These are phyloP conservation scores for Arvicanthis niloticus DNA, from an alignment of 2,113 vertebrate species.

Conservation along the genomic window DNA sequence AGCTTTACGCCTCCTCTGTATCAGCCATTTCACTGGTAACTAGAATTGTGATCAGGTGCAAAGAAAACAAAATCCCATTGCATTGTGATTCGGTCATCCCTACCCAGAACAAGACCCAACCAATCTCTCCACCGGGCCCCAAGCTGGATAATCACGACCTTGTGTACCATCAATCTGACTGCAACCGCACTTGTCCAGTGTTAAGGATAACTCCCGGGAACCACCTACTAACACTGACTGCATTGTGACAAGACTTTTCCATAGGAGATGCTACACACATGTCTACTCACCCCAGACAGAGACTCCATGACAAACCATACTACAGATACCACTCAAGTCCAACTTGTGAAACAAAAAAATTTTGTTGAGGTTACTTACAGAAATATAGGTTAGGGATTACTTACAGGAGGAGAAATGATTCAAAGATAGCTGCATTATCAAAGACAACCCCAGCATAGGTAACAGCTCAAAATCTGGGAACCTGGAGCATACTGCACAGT, in stretches of 20 bases:
- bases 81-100: too few relatives aligned
- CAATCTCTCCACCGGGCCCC: neutral
- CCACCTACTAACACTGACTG: neutral
- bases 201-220: neutral
- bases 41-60: neutral
- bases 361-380: neutral
- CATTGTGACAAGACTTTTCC: neutral
- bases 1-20: neutral
- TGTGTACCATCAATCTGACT: rapidly evolving
- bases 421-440: neutral
- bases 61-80: neutral
- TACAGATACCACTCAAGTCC: neutral
- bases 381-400: neutral
- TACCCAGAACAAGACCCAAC: rapidly evolving
- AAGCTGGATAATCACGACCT: rapidly evolving
- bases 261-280: neutral
- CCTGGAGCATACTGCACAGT: too few relatives aligned
- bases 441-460: neutral
- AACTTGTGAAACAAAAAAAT: neutral
- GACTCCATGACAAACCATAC: neutral
- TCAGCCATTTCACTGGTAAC: neutral
- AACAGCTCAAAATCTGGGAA: neutral
- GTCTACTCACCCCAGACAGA: neutral
- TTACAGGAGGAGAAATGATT: neutral
- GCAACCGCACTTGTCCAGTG: neutral